phyloP scores from a whole-genome alignment of 2,888 invertebrate genomes.

The Drepana falcataria region DNA sequence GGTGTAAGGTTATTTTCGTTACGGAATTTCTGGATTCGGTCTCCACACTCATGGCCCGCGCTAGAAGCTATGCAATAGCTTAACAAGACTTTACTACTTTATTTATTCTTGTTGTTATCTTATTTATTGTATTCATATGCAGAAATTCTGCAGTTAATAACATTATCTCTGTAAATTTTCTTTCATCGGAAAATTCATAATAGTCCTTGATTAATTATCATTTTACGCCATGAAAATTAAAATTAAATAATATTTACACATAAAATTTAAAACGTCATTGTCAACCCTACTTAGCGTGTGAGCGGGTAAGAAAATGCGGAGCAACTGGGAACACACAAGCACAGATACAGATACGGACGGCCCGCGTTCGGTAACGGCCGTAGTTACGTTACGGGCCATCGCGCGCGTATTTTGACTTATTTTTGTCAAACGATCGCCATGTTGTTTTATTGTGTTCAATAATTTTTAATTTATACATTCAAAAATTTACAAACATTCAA shows the following conservation, averaged over 20 bases:
- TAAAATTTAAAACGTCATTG: slow-evolving; percentile 16
- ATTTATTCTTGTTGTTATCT: no score
- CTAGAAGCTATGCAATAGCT: no score
- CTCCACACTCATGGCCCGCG: no score
- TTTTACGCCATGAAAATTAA: background rate
- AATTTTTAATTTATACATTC: slow-evolving; percentile 31
- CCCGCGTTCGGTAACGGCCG: slow-evolving; percentile 57
- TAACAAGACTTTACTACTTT: no score
- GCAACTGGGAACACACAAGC: slow-evolving; percentile 35
- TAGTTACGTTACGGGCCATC: slow-evolving; percentile 32
- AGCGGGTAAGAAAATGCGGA: slow-evolving; percentile 63
- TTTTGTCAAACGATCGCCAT: slow-evolving; percentile 66
- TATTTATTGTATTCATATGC: no score
- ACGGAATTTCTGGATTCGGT: no score
- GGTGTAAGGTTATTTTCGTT: no score
- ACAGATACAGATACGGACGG: slow-evolving; percentile 60
- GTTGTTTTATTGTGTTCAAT: slow-evolving; percentile 58
- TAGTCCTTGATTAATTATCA: no score
- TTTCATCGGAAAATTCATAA: no score
- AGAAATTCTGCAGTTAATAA: no score
- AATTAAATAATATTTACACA: slow-evolving; percentile 3
- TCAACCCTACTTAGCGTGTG: slow-evolving; percentile 63
- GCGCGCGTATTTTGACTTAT: slow-evolving; percentile 61
- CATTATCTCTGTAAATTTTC: no score
- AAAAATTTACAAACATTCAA: slow-evolving; percentile 7